Conservation (phyloP, 2,888 invertebrate genomes). For the Synanthedon vespiformis region DNA sequence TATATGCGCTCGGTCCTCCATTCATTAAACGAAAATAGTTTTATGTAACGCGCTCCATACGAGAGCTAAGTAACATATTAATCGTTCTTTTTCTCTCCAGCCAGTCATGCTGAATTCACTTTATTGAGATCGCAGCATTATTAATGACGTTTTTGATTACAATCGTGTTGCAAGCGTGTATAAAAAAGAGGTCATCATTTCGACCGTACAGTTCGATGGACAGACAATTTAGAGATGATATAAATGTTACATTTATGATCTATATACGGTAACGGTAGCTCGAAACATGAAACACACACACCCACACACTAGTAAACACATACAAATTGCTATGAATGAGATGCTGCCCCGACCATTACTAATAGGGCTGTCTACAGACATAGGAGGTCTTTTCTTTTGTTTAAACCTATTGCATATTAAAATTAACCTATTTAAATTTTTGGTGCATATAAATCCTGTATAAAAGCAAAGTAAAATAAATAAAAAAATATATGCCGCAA, state of each 20-base stretch:
- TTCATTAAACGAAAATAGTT: constrained; percentile 37
- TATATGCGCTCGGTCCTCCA: constrained; percentile 21
- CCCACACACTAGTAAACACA: constrained; percentile 11
- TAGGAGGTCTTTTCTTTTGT: too few relatives aligned
- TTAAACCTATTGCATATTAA: too few relatives aligned
- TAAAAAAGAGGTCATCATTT: constrained; percentile 39
- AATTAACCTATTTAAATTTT: too few relatives aligned
- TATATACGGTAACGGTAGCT: constrained; percentile 36
- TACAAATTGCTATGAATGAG: constrained; percentile 43
- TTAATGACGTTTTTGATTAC: constrained; percentile 34
- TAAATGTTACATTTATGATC: constrained; percentile 14
- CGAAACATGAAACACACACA: constrained; percentile 19
- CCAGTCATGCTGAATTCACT: constrained; percentile 21
- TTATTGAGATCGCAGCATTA: constrained; percentile 29
- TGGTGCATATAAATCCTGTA: too few relatives aligned
- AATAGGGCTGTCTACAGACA: constrained; percentile 33
- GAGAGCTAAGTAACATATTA: constrained; percentile 3
- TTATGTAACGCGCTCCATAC: constrained; percentile 11
- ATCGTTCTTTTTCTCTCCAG: constrained; percentile 13
- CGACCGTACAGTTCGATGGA: constrained; percentile 27
- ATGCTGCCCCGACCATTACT: constrained; percentile 41
- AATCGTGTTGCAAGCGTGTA: constrained; percentile 28
- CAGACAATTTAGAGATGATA: constrained; percentile 29
- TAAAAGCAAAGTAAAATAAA: background rate
- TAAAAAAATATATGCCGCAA: background rate